These are phyloP conservation scores for Psilopsiagon aymara DNA, from an alignment of 2,113 vertebrate genomes.

Conservation along the genomic window DNA sequence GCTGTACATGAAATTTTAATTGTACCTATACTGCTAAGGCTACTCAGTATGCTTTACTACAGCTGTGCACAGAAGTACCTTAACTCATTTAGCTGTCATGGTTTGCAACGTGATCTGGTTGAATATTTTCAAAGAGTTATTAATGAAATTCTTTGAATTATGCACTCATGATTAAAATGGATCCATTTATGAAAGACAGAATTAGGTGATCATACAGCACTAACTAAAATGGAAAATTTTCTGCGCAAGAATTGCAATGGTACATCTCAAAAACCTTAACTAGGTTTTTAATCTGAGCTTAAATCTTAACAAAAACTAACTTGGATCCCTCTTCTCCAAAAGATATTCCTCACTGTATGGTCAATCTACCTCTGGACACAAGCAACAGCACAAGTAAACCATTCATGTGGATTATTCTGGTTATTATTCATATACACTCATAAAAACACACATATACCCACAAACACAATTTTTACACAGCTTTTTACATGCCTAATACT, in stretches of 20 bases:
- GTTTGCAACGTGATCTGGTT: not conserved
- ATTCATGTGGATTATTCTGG: not conserved
- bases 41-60: not conserved
- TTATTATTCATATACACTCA: not conserved
- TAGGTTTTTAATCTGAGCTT: not conserved
- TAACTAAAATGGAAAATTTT: not conserved
- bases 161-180: not conserved
- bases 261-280: not conserved
- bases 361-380: not conserved
- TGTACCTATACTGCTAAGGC: not conserved
- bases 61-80: not conserved
- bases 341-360: accelerated
- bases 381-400: not conserved
- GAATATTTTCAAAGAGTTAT: not conserved
- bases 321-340: not conserved
- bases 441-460: not conserved
- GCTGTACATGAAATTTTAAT: not conserved
- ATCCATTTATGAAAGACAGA: not conserved
- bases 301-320: not conserved
- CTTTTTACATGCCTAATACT: not conserved
- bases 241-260: not conserved
- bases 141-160: not conserved
- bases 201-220: not conserved
- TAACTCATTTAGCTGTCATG: not conserved
- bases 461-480: not conserved